Evolutionary conservation across 2,797 vertebrate genomes (phyloP).

Genomic region (Serranus cabrilla): DNA sequence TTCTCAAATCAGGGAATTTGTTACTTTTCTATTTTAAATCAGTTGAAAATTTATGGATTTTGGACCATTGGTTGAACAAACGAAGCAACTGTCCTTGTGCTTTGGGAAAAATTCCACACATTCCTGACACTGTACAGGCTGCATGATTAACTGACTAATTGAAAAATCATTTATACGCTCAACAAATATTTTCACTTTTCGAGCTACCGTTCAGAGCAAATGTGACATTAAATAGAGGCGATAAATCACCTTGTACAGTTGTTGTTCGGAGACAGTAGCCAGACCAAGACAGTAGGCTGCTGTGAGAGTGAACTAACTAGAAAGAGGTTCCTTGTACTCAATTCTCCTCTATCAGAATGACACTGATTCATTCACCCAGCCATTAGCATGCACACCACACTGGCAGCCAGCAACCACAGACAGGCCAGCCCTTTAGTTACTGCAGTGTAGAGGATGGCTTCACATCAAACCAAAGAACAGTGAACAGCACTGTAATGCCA

Average conservation of each 20-base stretch:
- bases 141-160: background rate
- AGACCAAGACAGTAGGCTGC: conserved; percentile 57
- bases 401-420: conserved; percentile 69
- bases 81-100: background rate
- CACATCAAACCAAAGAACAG: conserved; percentile 49
- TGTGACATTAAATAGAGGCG: conserved; percentile 17
- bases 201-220: background rate
- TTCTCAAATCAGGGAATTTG: background rate
- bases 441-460: conserved; percentile 57
- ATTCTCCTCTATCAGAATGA: conserved; percentile 76
- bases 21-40: background rate
- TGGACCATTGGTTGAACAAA: background rate
- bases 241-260: conserved; percentile 42
- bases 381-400: conserved; percentile 82
- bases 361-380: conserved; percentile 74
- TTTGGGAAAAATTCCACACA: background rate
- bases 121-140: background rate
- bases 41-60: background rate
- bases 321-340: conserved; percentile 79
- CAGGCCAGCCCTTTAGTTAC: conserved; percentile 69
- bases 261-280: conserved; percentile 54
- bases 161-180: background rate
- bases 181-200: background rate
- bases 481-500: conserved; percentile 31
- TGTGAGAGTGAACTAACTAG: conserved; percentile 61